Evolutionary conservation across 2,113 vertebrate species (phyloP), one percentile per base, ranked within the genome.

Genomic region (Neoarius graeffei): DNA sequence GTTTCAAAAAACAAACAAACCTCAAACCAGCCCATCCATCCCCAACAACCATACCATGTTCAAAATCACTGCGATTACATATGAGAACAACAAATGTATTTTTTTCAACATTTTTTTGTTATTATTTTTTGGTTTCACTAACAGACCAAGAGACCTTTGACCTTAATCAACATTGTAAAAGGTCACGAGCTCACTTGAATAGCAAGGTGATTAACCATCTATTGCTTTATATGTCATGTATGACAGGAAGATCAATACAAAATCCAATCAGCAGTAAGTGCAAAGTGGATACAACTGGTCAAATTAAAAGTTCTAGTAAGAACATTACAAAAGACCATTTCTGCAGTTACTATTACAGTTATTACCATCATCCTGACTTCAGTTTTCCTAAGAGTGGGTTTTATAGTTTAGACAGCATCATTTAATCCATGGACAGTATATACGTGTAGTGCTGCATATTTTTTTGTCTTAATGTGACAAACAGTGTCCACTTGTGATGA

Each of bases 201-300:
- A 57, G 54, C n/a, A 57, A 57, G n/a, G 6, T 80, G 54, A 80
- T 57, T 80, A 57, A 57, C 52, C 54, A 80, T 80, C 13, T 57
- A 80, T 57, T 57, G 25, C 77, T 80, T 80, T 57, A 80, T 80
- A 80, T 79, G 50, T 79, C 76, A 79, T 15, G 23, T 79, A 42
- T 35, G 79, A 81, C 79, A 81, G 54, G 23, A 81, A 59, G 27
- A 81, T 59, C 79, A 59, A 81, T 81, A 35, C n/a, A 59, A 57
- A 30, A 81, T 56, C 17, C 50, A 73, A 52, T 76, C 20, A 81
- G 27, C n/a, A 30, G n/a, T 17, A n/a, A 81, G 56, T 56, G 54
- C n/a, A 57, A 6, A 15, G 20, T n/a, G 23, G 19, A 48, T 19
- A 48, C 20, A 74, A 48, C 17, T 48, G 71, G 35, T 74, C 20